Conservation (phyloP, 1,140 invertebrate genomes). For the Sesamia nonagrioides region DNA sequence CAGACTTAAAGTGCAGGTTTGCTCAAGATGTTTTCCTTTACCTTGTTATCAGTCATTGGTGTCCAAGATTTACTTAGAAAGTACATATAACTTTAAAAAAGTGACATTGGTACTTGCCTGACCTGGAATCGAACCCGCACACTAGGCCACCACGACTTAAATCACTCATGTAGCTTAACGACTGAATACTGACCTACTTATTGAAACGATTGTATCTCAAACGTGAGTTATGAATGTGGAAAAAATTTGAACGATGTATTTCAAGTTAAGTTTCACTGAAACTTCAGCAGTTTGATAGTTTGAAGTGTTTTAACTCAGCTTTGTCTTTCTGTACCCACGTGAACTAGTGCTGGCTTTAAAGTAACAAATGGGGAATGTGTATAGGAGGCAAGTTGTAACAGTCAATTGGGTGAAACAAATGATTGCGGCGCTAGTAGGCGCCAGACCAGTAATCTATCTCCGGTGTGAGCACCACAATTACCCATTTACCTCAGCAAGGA, state of each 20-base stretch:
- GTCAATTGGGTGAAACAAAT: slow-evolving; percentile 39
- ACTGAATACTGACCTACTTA: slow-evolving; percentile 32
- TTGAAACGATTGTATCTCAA: neutral
- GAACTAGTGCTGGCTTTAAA: slow-evolving; percentile 25
- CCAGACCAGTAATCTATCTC: slow-evolving; percentile 21
- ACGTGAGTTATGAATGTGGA: slow-evolving; percentile 17
- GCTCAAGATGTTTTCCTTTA: no score
- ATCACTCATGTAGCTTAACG: neutral
- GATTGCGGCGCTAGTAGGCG: slow-evolving; percentile 22
- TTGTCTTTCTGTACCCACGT: slow-evolving; percentile 1
- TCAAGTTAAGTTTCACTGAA: neutral
- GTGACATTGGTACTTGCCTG: no score
- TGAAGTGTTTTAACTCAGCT: neutral
- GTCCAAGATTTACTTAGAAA: no score
- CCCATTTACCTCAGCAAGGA: slow-evolving; percentile 37
- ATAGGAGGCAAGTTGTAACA: slow-evolving; percentile 24
- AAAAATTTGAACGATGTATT: slow-evolving; percentile 6
- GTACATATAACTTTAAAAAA: no score
- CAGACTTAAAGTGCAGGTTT: no score
- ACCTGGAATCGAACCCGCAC: no score
- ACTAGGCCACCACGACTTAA: no score
- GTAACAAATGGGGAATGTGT: slow-evolving; percentile 38
- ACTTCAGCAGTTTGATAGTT: neutral
- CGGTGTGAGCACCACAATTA: slow-evolving; percentile 37
- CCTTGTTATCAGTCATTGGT: no score